Evolutionary conservation across 2,888 invertebrate species (phyloP), one percentile per base, ranked within the genome.

Genomic region (Dryomyza anilis): DNA sequence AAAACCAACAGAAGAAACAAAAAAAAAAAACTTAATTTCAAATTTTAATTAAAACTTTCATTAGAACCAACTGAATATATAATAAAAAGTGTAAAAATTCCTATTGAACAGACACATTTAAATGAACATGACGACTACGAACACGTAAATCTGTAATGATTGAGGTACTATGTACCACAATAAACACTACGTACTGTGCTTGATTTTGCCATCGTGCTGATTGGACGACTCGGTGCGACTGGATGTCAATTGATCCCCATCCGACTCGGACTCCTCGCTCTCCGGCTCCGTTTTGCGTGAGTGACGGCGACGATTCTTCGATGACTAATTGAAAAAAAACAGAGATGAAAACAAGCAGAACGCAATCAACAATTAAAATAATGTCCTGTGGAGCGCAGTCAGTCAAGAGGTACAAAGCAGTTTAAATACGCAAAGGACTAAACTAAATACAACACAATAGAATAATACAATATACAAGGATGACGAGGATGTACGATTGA

Each of bases 181-280:
- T n/a, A n/a, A n/a, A n/a, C n/a, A n/a, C n/a, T 56, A 86, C 87
- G 85, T 85, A 89, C 89, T 89, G 82, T 89, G 89, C 82, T 89
- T 89, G 75, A 88, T 86, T 84, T 90, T 90, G 78, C 88, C 86
- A 78, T 90, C 90, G 73, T 90, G 85, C 76, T 90, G 90, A 84
- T 89, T 90, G 80, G 90, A 90, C 73, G 90, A 89, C 84, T 90
- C 90, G 63, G 90, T 90, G 76, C 90, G 86, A 78, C 90, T 90
- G 70, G 90, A 89, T 70, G 89, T 90, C 77, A 89, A 79, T 76
- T 89, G 90, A 76, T 91, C 90, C 72, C 87, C 88, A 84, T 91
- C 91, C 73, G 90, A 91, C 81, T 91, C 91, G 74, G 90, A 89
- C 76, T 91, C 91, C 80, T 90, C 91, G 77, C 88, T 89, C 80